Percentiles rank a stretch among this genome's conserved stretches.
Conservation (phyloP, 2,888 invertebrate genomes). For the Stenotaenia linearis region DNA sequence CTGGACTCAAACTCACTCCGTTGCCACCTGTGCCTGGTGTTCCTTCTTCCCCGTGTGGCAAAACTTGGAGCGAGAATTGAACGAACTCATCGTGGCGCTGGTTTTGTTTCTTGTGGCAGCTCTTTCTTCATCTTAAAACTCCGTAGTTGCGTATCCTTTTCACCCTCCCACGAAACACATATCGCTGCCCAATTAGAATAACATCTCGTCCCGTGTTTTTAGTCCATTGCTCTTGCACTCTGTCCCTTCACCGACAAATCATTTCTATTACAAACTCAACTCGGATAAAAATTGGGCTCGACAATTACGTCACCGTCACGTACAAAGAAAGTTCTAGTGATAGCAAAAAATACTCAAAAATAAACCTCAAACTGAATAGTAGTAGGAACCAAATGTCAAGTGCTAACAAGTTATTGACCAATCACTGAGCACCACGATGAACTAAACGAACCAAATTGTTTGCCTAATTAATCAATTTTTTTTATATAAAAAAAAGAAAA, state of each 20-base stretch:
- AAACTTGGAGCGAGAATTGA: neutral
- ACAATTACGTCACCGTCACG: constrained; percentile 13
- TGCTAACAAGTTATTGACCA: constrained; percentile 1
- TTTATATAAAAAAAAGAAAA: neutral
- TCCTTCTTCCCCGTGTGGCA: constrained; percentile 6
- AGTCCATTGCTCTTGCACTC: neutral
- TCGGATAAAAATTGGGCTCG: neutral
- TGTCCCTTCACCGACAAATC: constrained; percentile 13
- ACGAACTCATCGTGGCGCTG: neutral
- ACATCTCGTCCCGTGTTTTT: neutral
- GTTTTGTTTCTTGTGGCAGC: constrained; percentile 15
- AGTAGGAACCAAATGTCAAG: neutral
- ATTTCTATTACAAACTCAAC: constrained; percentile 6
- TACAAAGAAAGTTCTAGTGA: neutral
- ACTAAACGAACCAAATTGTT: constrained; percentile 5
- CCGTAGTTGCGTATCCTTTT: neutral
- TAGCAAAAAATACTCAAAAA: neutral
- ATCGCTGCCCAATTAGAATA: constrained; percentile 15
- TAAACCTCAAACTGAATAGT: neutral
- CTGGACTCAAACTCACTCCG: constrained; percentile 10
- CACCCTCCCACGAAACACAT: neutral
- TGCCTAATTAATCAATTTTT: neutral
- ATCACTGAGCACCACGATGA: constrained; percentile 12
- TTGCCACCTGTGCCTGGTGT: constrained; percentile 32
- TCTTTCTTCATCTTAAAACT: constrained; percentile 13